Evolutionary conservation across 2,888 invertebrate genomes (phyloP).

Genomic region (Tanytarsus gracilentus): DNA sequence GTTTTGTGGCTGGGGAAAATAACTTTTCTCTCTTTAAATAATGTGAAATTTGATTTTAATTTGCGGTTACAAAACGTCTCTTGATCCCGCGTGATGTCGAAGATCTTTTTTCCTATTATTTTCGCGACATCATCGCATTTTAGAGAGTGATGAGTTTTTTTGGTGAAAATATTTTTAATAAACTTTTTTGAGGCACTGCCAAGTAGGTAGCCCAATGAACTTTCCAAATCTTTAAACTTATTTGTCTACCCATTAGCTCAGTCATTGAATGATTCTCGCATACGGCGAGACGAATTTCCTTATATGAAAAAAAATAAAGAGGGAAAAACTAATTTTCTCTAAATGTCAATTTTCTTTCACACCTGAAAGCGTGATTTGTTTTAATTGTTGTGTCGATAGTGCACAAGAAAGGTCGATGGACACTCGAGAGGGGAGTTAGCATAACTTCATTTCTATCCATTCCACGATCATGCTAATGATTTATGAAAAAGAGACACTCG

Average conservation of each 20-base stretch:
- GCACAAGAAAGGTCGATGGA: no score
- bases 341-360: not conserved
- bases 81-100: not conserved
- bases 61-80: not conserved
- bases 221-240: not conserved
- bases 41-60: not conserved
- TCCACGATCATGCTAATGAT: no score
- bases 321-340: not conserved
- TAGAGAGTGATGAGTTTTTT: no score
- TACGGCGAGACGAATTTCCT: not conserved
- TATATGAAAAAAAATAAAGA: not conserved
- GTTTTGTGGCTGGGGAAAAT: not conserved
- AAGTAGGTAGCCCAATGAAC: constrained; percentile 15
- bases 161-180: not conserved
- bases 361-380: not conserved
- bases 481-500: no score
- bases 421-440: no score
- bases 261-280: not conserved
- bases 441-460: no score
- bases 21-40: not conserved
- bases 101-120: not conserved
- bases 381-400: no score
- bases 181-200: not conserved
- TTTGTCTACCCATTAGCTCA: not conserved
- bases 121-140: not conserved